Evolutionary conservation across 1,140 invertebrate species (phyloP).

Genomic region (Anoplolepis gracilipes): DNA sequence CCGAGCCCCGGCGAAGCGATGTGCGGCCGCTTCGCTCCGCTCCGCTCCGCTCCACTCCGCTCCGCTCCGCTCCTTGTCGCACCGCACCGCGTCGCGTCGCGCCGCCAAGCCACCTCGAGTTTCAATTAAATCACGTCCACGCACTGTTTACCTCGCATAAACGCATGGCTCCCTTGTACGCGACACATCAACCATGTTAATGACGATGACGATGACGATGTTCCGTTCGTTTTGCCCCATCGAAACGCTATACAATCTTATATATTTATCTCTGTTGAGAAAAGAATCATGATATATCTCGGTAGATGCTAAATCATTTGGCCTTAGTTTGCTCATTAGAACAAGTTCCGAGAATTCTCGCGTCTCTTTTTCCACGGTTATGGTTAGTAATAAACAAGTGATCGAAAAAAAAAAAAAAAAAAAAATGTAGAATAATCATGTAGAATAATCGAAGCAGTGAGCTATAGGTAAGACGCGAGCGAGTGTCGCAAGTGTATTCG

Average conservation of each 20-base stretch:
- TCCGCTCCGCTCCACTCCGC: slow-evolving; percentile 25
- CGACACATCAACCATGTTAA: slow-evolving; percentile 58
- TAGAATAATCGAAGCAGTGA: background rate
- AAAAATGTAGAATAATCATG: slow-evolving; percentile 19
- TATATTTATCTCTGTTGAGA: background rate
- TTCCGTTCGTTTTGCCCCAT: slow-evolving; percentile 7
- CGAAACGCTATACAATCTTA: background rate
- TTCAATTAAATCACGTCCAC: slow-evolving; percentile 79
- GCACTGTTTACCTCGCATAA: slow-evolving; percentile 78
- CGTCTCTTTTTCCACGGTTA: too few relatives aligned
- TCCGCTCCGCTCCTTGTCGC: slow-evolving; percentile 13
- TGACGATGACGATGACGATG: slow-evolving; percentile 67
- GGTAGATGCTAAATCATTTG: background rate
- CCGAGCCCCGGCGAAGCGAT: slow-evolving; percentile 59
- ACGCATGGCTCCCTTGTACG: slow-evolving; percentile 65
- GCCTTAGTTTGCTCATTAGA: background rate
- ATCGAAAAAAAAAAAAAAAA: too few relatives aligned
- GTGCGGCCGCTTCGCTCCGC: slow-evolving; percentile 4
- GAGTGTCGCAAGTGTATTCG: slow-evolving; percentile 66
- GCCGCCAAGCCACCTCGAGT: slow-evolving; percentile 65
- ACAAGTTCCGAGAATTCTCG: background rate
- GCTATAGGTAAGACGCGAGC: slow-evolving; percentile 49
- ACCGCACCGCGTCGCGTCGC: background rate
- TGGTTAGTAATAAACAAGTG: too few relatives aligned
- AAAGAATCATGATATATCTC: background rate